These are phyloP conservation scores for Phalacrocorax brasilianus DNA, from an alignment of 2,113 vertebrate species.

Conservation along the genomic window DNA sequence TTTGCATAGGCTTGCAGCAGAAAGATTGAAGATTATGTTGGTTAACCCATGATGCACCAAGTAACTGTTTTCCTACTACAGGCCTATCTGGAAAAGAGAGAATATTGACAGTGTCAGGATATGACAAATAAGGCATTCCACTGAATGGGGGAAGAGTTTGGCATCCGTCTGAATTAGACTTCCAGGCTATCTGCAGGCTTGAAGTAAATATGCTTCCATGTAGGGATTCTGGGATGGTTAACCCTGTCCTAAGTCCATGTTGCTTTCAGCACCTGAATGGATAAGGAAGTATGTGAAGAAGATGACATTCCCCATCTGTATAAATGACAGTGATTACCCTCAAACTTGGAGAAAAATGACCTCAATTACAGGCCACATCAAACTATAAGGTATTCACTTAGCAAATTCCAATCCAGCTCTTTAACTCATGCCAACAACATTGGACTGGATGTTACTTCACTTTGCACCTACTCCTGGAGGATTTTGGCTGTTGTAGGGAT, in stretches of 20 bases:
- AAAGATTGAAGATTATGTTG: slow-evolving; percentile 2
- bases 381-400: not conserved
- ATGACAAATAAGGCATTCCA: not conserved
- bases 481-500: not conserved
- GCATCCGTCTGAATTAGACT: not conserved
- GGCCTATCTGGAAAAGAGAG: not conserved
- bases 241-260: not conserved
- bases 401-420: not conserved
- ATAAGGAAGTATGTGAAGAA: not conserved
- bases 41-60: not conserved
- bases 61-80: not conserved
- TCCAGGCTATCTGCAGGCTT: not conserved
- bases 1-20: not conserved
- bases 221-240: not conserved
- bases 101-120: not conserved
- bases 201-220: not conserved
- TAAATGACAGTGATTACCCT: not conserved
- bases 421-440: not conserved
- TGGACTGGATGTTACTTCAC: not conserved
- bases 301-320: not conserved
- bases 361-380: not conserved
- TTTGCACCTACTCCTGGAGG: not conserved
- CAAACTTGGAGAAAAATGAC: not conserved
- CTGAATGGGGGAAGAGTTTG: not conserved
- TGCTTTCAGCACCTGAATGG: not conserved